Base-by-base conservation (phyloP, 2,888 invertebrate genomes). In the Acanthosepion pharaonis region DNA sequence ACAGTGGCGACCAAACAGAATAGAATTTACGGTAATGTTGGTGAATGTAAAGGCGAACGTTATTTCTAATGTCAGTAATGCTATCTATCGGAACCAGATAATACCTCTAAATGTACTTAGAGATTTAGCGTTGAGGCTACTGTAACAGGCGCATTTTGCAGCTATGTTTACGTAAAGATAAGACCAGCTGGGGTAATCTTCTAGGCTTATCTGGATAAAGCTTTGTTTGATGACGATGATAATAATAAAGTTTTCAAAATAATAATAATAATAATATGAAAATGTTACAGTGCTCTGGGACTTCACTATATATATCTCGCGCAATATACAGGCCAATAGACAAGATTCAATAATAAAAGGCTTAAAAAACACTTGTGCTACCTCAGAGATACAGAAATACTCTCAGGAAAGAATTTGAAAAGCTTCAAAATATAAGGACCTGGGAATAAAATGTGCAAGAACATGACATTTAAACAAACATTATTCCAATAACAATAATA, bases 141-240 rank as follows among this genome's bases (percentile, higher is more conserved):
- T 78, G 78, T 78, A 78, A 78, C 78, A 33, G 78, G 78, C 78
- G 78, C 78, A 78, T 78, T 78, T 78, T 78, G 78, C 78, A 78
- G n/a, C 78, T 78, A 78, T n/a, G 78, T 78, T 78, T 78, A n/a
- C 78, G 78, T 33, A 78, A 78, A 78, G 78, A 78, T 78, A 78
- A 78, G 78, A n/a, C 78, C n/a, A 78, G 78, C 78, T 78, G 33
- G n/a, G 78, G 11, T 78, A 78, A 78, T 78, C 78, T 78, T n/a
- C 78, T 33, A 11, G 78, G 78, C 78, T 78, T 78, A 78, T 78
- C 78, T 78, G 78, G 78, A 78, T 78, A 33, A 78, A 15, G n/a
- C n/a, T 78, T 78, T n/a, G 78, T 78, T 78, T 78, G 78, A 78
- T 78, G 78, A 78, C 33, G n/a, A 33, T 78, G 78, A 78, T 78